Evolutionary conservation across 2,113 vertebrate species (phyloP).

Genomic region (Toxotes jaculatrix): DNA sequence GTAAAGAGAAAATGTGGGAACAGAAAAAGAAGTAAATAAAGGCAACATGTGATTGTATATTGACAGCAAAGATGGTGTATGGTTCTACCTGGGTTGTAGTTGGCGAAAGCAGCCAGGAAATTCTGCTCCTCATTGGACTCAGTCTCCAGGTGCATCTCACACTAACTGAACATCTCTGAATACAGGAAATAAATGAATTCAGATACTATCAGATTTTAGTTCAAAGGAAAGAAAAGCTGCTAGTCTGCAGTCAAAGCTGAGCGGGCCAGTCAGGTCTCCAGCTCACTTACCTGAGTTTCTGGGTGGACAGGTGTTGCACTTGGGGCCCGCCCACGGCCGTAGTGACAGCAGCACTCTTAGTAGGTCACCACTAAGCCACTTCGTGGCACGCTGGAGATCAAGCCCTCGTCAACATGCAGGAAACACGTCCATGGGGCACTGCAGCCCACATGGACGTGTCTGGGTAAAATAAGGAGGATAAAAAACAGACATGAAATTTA

Average conservation of each 20-base stretch:
- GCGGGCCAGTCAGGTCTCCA: not conserved
- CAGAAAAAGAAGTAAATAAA: not conserved
- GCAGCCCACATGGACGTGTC: too few species aligned
- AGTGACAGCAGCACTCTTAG: slow-evolving; percentile 92
- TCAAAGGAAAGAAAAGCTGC: not conserved
- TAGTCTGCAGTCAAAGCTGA: not conserved
- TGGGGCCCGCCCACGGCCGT: slow-evolving; percentile 91
- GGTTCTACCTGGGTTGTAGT: slow-evolving; percentile 83
- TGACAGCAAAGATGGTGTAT: not conserved
- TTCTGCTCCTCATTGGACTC: slow-evolving; percentile 86
- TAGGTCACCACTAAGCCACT: slow-evolving; percentile 86
- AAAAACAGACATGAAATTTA: slow-evolving; percentile 6
- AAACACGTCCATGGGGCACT: slow-evolving; percentile 91
- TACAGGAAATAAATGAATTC: not conserved
- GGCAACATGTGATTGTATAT: not conserved
- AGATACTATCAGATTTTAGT: too few species aligned
- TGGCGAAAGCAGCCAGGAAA: slow-evolving; percentile 80
- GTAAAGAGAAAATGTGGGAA: not conserved
- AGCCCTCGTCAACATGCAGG: slow-evolving; percentile 89
- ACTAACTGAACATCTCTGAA: slow-evolving; percentile 85
- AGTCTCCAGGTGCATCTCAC: slow-evolving; percentile 85
- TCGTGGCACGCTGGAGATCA: slow-evolving; percentile 87
- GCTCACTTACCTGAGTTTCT: slow-evolving; percentile 83
- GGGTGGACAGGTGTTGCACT: slow-evolving; percentile 89
- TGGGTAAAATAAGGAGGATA: slow-evolving; percentile 58